These are phyloP conservation scores for Halisarca cf. caerulea DNA, from an alignment of 37 sponge, comb jelly and placozoan genomes.

Conservation along the genomic window DNA sequence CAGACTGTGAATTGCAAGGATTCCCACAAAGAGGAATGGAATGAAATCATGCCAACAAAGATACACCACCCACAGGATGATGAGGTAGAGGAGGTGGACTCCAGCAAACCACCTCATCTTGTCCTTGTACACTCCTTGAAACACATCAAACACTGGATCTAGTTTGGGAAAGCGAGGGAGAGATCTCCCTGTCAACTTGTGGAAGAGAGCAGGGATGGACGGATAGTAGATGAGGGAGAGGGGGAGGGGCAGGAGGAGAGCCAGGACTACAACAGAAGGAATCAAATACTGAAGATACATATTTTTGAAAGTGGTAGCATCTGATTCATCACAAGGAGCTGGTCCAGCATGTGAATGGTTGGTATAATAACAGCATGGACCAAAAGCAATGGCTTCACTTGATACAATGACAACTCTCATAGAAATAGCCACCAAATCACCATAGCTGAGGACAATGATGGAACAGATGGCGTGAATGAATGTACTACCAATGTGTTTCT, in stretches of 20 bases:
- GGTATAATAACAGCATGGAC: too few species aligned
- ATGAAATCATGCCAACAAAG: neutral
- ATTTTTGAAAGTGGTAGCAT: too few species aligned
- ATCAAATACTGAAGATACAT: too few species aligned
- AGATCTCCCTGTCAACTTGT: neutral
- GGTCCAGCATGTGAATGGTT: too few species aligned
- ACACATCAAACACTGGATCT: conserved; percentile 13
- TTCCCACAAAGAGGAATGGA: too few species aligned
- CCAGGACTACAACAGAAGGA: too few species aligned
- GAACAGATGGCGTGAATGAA: neutral
- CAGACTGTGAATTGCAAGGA: neutral
- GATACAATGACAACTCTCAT: too few species aligned
- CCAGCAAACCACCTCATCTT: neutral
- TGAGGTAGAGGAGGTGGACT: neutral
- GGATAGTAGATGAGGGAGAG: neutral
- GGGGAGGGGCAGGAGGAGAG: too few species aligned
- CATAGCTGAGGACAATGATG: neutral
- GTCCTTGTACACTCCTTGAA: neutral
- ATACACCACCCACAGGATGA: neutral
- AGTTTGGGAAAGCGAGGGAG: neutral
- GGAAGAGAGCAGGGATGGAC: neutral
- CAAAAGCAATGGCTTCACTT: too few species aligned
- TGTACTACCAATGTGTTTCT: conserved; percentile 2
- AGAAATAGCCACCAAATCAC: too few species aligned
- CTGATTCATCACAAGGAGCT: too few species aligned